Percentiles rank a stretch among this genome's conserved stretches.
phyloP scores from a whole-genome alignment of 2,888 invertebrate genomes.

The Ectropis crepuscularia region DNA sequence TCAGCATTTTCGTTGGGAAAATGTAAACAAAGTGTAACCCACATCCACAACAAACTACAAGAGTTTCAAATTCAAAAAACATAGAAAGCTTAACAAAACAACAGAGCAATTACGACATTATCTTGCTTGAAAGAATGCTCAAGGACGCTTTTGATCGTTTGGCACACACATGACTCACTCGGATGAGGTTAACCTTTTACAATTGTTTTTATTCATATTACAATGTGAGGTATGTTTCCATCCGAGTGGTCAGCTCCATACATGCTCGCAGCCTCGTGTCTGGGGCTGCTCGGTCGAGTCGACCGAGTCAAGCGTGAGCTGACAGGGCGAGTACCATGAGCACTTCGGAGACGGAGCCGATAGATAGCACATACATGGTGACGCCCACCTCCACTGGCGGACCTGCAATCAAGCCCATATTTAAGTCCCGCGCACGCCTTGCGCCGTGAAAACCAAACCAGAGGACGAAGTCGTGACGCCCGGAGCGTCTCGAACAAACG shows the following conservation, averaged over 20 bases:
- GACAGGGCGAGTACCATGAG: conserved; percentile 93
- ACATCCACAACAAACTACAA: conserved; percentile 72
- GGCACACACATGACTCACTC: conserved; percentile 57
- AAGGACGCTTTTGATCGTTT: conserved; percentile 63
- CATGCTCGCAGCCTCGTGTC: conserved; percentile 84
- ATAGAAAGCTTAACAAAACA: conserved; percentile 72
- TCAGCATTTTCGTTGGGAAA: background rate
- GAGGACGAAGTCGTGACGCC: conserved; percentile 67
- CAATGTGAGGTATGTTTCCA: conserved; percentile 62
- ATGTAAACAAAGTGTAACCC: conserved; percentile 50
- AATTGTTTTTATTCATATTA: conserved; percentile 36
- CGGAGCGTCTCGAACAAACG: conserved; percentile 59
- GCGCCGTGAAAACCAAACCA: conserved; percentile 79
- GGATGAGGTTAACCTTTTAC: conserved; percentile 59
- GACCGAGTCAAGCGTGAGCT: conserved; percentile 80
- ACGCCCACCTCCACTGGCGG: conserved; percentile 98
- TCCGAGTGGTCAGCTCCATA: conserved; percentile 77
- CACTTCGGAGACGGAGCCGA: conserved; percentile 99
- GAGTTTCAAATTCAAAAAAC: conserved; percentile 53
- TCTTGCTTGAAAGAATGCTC: conserved; percentile 65
- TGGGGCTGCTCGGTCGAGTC: conserved; percentile 82
- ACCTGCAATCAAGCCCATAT: conserved; percentile 90
- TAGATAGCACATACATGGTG: conserved; percentile 99
- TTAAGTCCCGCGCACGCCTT: conserved; percentile 70
- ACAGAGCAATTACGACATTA: conserved; percentile 63